These are phyloP conservation scores for Gymnothorax javanicus DNA, from an alignment of 2,797 vertebrate species.

Conservation along the genomic window DNA sequence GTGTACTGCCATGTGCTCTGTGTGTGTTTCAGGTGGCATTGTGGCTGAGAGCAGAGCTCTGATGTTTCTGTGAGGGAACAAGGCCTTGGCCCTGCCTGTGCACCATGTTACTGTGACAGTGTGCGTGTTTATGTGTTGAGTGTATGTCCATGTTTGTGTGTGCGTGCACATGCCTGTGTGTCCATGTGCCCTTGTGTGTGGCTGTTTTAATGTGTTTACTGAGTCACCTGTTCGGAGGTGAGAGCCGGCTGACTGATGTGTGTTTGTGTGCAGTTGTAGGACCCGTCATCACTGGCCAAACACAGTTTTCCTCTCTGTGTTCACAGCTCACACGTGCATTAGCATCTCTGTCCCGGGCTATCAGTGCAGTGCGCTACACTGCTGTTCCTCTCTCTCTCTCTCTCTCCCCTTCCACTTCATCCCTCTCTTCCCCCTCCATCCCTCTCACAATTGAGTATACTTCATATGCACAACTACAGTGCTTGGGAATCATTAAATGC, in stretches of 20 bases:
- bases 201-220: no score
- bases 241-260: no score
- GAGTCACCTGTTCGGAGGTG: no score
- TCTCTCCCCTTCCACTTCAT: not conserved
- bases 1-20: not conserved
- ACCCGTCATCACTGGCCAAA: not conserved
- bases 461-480: not conserved
- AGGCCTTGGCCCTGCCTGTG: not conserved
- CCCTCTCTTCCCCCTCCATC: not conserved
- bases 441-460: not conserved
- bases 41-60: not conserved
- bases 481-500: not conserved
- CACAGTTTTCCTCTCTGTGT: not conserved
- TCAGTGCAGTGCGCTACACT: not conserved
- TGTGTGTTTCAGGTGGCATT: not conserved
- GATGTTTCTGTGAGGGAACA: not conserved
- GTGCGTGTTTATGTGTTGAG: not conserved
- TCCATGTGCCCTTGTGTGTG: not conserved
- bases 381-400: not conserved
- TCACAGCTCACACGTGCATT: not conserved
- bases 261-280: not conserved
- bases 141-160: not conserved
- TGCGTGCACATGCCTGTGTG: not conserved
- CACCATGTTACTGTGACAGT: no score
- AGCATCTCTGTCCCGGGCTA: constrained; percentile 31